These are phyloP conservation scores for Anthonomus grandis DNA, from an alignment of 1,140 invertebrate species.

Conservation along the genomic window DNA sequence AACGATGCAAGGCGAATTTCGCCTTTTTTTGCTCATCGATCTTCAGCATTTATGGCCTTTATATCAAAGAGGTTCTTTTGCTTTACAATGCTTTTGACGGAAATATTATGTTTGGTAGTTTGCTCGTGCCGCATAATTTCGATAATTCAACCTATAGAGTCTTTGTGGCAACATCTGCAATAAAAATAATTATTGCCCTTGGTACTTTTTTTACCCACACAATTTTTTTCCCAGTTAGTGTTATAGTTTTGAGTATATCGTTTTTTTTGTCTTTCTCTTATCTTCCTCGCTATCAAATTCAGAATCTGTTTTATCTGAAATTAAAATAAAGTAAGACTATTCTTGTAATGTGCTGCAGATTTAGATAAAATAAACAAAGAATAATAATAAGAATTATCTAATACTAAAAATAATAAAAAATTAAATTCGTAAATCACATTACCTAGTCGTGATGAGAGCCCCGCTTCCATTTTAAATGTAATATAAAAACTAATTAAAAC, in stretches of 20 bases:
- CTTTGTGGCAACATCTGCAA: too few relatives aligned
- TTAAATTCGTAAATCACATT: too few relatives aligned
- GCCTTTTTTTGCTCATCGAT: background rate
- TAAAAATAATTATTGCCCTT: background rate
- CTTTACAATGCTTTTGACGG: conserved; percentile 1
- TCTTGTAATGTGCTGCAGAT: too few relatives aligned
- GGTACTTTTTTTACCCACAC: background rate
- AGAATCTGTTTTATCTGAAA: background rate
- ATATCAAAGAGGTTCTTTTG: background rate
- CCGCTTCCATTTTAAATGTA: too few relatives aligned
- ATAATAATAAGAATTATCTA: too few relatives aligned
- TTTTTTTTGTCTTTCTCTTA: background rate
- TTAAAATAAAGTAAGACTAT: too few relatives aligned
- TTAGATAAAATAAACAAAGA: too few relatives aligned
- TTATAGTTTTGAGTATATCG: background rate
- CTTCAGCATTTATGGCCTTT: background rate
- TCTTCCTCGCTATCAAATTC: background rate
- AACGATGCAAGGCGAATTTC: background rate
- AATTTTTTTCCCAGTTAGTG: background rate
- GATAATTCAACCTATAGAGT: background rate
- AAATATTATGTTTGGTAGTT: background rate
- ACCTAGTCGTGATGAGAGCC: too few relatives aligned
- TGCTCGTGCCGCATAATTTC: background rate
- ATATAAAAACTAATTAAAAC: too few relatives aligned
- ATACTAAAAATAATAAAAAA: too few relatives aligned